Evolutionary conservation across 1,140 invertebrate genomes (phyloP).

Genomic region (Pemphigus obesinymphae): DNA sequence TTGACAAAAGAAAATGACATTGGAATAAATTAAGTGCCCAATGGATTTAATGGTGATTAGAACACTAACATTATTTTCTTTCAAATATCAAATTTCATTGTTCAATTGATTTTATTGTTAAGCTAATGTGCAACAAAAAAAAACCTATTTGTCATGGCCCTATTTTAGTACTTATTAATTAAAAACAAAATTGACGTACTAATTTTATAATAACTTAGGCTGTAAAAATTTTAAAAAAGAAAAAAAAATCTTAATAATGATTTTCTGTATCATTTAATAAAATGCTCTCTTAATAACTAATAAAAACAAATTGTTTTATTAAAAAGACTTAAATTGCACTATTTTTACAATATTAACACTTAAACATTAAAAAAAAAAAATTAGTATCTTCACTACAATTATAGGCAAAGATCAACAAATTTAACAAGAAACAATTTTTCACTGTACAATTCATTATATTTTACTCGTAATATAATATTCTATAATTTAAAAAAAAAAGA

Average conservation of each 20-base stretch:
- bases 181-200: slow-evolving; percentile 35
- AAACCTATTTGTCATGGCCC: slow-evolving; percentile 30
- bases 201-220: slow-evolving; percentile 28
- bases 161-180: slow-evolving; percentile 8
- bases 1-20: slow-evolving; percentile 22
- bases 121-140: slow-evolving; percentile 25
- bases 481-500: slow-evolving; percentile 5
- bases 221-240: slow-evolving; percentile 32
- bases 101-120: slow-evolving; percentile 23
- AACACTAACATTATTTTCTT: slow-evolving; percentile 1
- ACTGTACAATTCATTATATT: slow-evolving; percentile 37
- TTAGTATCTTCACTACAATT: slow-evolving; percentile 38
- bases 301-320: slow-evolving; percentile 42
- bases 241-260: slow-evolving; percentile 13
- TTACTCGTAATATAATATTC: slow-evolving; percentile 28
- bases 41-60: slow-evolving; percentile 12
- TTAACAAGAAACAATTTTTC: slow-evolving; percentile 42
- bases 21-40: slow-evolving; percentile 27
- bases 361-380: slow-evolving; percentile 40
- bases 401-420: slow-evolving; percentile 42
- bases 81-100: slow-evolving; percentile 15
- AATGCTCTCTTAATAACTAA: slow-evolving; percentile 41
- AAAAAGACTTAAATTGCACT: slow-evolving; percentile 42
- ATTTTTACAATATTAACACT: slow-evolving; percentile 42
- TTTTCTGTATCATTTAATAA: slow-evolving; percentile 38